Evolutionary conservation across 2,797 vertebrate species (phyloP), one percentile per base, ranked within the genome.

Genomic region (Ceryle rudis): DNA sequence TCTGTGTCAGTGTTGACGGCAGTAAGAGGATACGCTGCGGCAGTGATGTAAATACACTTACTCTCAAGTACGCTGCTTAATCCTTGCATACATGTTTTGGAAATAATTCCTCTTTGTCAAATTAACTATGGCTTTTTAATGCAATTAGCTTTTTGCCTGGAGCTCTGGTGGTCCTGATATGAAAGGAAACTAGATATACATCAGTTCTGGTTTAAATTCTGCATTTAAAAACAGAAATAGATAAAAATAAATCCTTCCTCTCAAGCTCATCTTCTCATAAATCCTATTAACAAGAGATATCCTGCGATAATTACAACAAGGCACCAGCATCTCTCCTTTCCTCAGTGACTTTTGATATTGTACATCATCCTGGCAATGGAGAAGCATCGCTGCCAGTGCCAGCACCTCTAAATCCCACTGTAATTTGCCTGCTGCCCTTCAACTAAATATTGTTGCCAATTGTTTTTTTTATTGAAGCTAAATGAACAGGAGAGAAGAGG

Each of bases 281-380:
- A 87, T 91, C 71, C 74, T 91, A 85, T 82, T 89, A 91, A 66
- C n/a, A 49, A 79, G 47, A 89, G 60, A 81, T 84, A 81, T 51
- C 79, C 46, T 51, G 67, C 87, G 86, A 87, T 77, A 89, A 92
- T 41, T 77, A 47, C 51, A 81, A 69, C 15, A 69, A 74, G 42
- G 25, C 21, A 6, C 31, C 54, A 52, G 29, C 51, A 69, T 52
- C 29, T 55, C 51, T 78, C 21, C 52, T 75, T 69, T 86, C 54
- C 26, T 92, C 55, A 31, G 35, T 87, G 81, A 81, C 62, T 89
- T 83, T 37, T 73, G 67, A 72, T 60, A 39, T 17, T 39, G 19
- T 69, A 77, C 35, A 62, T 58, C 58, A 81, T 46, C 28, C 9
- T 41, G 39, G 39, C 44, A 47, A 39, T 7, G 7, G 21, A 74